Base-by-base conservation (phyloP, 2,888 invertebrate species). In the Pyrrhosoma nymphula region DNA sequence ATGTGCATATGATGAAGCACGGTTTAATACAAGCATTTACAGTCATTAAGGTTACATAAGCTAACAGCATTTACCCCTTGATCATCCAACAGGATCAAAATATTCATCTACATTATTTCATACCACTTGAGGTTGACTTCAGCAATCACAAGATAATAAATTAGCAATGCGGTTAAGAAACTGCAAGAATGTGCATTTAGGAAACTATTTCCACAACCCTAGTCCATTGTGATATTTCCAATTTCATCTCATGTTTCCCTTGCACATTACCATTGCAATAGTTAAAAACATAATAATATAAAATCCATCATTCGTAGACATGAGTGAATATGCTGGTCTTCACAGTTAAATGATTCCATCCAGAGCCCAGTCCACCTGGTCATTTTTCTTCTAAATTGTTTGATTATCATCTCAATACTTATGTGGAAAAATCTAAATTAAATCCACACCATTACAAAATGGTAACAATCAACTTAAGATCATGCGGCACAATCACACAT, bases 11-110 rank as follows among this genome's bases (percentile, higher is more conserved):
- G 93, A 93, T 69, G 93, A 93, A 93, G 93, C 93, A 93, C 75
- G 93, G 93, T 93, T 93, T 93, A 93, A 93, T 93, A 93, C 93
- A 93, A 93, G 93, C 93, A 93, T 93, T 93, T 93, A 93, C 93
- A 93, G 93, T 93, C 93, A 93, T 93, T 93, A 75, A 93, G 93
- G 93, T 93, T 93, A 93, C 93, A 93, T 93, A 93, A 93, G 93
- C 93, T 93, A 93, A 93, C 69, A 93, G 93, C 93, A 93, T 93
- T 93, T 93, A 93, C 93, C 93, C 89, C 93, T 69, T 93, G 93
- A 93, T 93, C 93, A 93, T 93, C 93, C 93, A 93, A 93, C 93
- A 93, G 93, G 93, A 93, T 93, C 93, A 93, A 93, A 93, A 93
- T 93, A 93, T 93, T 93, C 93, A 93, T 75, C 93, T 93, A 93